phyloP scores from a whole-genome alignment of 1,140 invertebrate genomes.

The Manduca sexta region DNA sequence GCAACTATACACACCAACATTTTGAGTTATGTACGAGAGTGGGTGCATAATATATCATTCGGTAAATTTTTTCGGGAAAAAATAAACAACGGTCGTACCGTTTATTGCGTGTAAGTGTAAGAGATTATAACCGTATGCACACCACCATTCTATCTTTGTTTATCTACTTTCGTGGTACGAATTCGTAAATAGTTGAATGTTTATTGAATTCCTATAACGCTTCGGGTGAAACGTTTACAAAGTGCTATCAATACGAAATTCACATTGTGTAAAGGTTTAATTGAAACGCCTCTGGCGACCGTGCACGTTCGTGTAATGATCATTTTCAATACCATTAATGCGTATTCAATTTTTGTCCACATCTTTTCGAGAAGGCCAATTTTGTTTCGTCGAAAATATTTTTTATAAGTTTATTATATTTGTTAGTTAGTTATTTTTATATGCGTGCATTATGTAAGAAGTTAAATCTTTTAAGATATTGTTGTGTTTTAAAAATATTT shows the following conservation, averaged over 20 bases:
- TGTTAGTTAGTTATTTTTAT: too few species aligned
- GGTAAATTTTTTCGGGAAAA: conserved; percentile 1
- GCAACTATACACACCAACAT: neutral
- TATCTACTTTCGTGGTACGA: conserved; percentile 1
- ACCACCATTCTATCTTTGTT: conserved; percentile 1
- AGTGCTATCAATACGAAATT: conserved; percentile 1
- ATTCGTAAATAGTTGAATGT: conserved; percentile 3
- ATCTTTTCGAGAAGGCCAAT: too few species aligned
- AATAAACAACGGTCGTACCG: neutral
- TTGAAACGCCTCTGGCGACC: neutral
- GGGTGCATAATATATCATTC: conserved; percentile 3
- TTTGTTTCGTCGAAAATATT: too few species aligned
- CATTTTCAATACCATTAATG: neutral
- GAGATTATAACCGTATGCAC: conserved; percentile 4
- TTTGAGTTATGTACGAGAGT: conserved; percentile 5
- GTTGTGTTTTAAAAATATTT: too few species aligned
- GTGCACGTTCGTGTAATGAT: neutral
- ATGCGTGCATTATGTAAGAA: too few species aligned
- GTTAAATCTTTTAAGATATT: too few species aligned
- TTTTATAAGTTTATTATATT: too few species aligned
- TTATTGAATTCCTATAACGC: conserved; percentile 5
- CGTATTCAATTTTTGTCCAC: too few species aligned
- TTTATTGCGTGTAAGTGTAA: conserved; percentile 4
- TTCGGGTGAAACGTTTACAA: neutral
- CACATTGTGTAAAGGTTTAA: conserved; percentile 1